Evolutionary conservation across 2,113 vertebrate genomes (phyloP), one percentile per base, ranked within the genome.

Genomic region (Hiodon alosoides): DNA sequence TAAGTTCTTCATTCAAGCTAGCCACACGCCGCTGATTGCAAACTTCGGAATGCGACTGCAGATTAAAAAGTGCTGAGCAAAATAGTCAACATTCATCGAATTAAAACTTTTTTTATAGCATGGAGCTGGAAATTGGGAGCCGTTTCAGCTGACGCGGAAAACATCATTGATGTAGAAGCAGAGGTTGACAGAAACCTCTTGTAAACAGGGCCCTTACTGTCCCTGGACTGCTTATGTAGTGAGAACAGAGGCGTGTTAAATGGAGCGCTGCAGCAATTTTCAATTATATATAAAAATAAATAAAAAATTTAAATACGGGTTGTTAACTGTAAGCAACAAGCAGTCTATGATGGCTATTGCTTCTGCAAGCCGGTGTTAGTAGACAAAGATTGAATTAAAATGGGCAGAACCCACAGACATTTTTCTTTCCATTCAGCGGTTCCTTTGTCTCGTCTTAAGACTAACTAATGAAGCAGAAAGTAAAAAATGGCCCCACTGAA

Each of bases 201-300:
- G 74, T 64, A 71, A 70, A 76, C 59, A 71, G 66, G 6, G 57
- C 69, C 62, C 51, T 71, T 61, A 31, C 68, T 4, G 59, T 76
- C 75, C 60, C 68, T n/a, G 13, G 16, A 59, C 58, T 70, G 16
- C 51, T 53, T 9, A 62, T 17, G 67, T 46, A 7, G 51, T 10
- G 31, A 11, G 52, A 69, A 76, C 48, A 64, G 54, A 64, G 64
- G 68, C 16, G 13, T 14, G 17, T 55, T 9, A 13, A 65, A 71
- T 16, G 47, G 48, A 60, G 17, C 59, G 52, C 68, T 5, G 17
- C 68, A 4, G 58, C 68, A 47, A 65, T 60, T 50, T 16, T 62
- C 67, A 50, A n/a, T 70, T 9, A 4, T 11, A 47, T 46, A 57
- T 66, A 53, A 1, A 68, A 53, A 75, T 46, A 58, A 75, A 14